These are phyloP conservation scores for Diplogasteroides magnus DNA, from an alignment of 1,140 invertebrate genomes.

Conservation along the genomic window DNA sequence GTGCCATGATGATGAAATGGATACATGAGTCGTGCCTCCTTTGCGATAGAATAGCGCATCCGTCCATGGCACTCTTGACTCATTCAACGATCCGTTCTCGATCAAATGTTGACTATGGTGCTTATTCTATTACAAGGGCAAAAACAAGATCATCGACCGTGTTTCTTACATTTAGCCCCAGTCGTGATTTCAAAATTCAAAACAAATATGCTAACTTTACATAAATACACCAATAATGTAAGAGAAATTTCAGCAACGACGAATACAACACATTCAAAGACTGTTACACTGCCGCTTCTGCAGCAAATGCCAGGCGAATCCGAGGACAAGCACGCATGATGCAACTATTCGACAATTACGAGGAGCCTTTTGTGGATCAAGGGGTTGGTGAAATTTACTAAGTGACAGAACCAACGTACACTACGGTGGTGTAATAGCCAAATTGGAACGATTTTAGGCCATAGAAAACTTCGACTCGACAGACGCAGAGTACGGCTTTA, in stretches of 20 bases:
- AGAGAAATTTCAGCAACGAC: constrained; percentile 23
- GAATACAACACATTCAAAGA: constrained; percentile 36
- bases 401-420: not conserved
- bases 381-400: constrained; percentile 3
- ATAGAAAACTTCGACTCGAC: constrained; percentile 45
- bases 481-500: constrained; percentile 28
- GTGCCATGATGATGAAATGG: too few relatives aligned
- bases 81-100: too few relatives aligned
- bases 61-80: too few relatives aligned
- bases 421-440: not conserved
- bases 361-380: constrained; percentile 23
- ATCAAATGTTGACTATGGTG: too few relatives aligned
- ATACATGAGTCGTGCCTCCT: too few relatives aligned
- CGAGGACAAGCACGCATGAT: not conserved
- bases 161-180: too few relatives aligned
- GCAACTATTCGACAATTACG: constrained; percentile 17
- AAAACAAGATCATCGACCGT: too few relatives aligned
- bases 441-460: constrained; percentile 36
- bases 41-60: too few relatives aligned
- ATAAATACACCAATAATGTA: too few relatives aligned
- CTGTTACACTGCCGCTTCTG: constrained; percentile 22
- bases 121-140: too few relatives aligned
- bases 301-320: constrained; percentile 2
- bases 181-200: too few relatives aligned
- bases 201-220: too few relatives aligned